These are phyloP conservation scores for Octopus bimaculoides DNA, from an alignment of 1,140 invertebrate species.

Conservation along the genomic window DNA sequence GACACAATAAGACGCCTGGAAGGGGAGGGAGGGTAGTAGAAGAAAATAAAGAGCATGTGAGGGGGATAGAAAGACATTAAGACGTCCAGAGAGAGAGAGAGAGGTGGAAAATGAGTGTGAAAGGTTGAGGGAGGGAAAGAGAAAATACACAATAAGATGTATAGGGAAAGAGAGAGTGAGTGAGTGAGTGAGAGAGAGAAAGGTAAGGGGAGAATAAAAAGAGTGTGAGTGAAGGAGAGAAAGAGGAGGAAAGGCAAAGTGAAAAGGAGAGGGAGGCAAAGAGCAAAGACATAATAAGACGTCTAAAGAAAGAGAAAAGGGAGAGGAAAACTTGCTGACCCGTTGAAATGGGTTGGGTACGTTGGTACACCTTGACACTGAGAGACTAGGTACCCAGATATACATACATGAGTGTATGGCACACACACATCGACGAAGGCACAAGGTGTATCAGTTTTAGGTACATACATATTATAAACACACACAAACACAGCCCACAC, in stretches of 20 bases:
- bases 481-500: too few species aligned
- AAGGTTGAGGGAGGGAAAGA: neutral
- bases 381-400: too few species aligned
- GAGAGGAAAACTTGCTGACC: neutral
- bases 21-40: neutral
- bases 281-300: neutral
- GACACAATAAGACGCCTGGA: neutral
- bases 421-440: too few species aligned
- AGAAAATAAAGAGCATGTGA: neutral
- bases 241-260: neutral
- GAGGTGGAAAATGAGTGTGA: neutral
- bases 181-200: neutral
- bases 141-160: neutral
- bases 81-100: neutral
- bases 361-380: too few species aligned
- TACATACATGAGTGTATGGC: too few species aligned
- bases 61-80: neutral
- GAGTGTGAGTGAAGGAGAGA: neutral
- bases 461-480: too few species aligned
- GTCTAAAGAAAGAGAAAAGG: neutral
- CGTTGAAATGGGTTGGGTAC: too few species aligned
- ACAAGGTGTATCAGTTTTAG: too few species aligned
- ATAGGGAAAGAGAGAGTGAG: neutral
- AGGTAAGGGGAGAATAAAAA: neutral
- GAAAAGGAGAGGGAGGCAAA: neutral